Conservation (phyloP, 2,797 vertebrate species). For the Periophthalmus magnuspinnatus region DNA sequence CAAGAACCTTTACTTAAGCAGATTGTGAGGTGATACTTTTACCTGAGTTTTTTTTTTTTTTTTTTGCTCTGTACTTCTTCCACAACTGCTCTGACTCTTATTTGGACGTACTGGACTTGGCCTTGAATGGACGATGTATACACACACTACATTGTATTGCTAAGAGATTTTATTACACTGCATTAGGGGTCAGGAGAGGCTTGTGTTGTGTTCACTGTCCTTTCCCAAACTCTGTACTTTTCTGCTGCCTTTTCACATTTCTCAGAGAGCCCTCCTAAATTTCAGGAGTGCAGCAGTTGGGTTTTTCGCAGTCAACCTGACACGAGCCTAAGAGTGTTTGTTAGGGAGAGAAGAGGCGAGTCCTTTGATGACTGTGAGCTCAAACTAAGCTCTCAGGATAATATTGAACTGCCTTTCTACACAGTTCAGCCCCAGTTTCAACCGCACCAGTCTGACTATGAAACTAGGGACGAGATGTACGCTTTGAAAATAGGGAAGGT, state of each 20-base stretch:
- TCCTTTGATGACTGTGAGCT: conserved; percentile 26
- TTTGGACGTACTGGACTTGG: not conserved
- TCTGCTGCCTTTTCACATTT: conserved; percentile 26
- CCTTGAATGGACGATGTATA: not conserved
- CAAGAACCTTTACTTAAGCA: too few relatives aligned
- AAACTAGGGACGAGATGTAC: not conserved
- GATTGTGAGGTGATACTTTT: too few relatives aligned
- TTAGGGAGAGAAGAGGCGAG: not conserved
- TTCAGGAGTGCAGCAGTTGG: conserved; percentile 8
- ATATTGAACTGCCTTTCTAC: conserved; percentile 13
- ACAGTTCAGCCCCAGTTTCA: conserved; percentile 10
- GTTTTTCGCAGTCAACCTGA: conserved; percentile 17
- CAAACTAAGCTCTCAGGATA: conserved; percentile 14
- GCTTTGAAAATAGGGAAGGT: not conserved
- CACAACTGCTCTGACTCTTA: too few relatives aligned
- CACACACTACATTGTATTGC: conserved; percentile 4
- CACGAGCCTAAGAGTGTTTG: conserved; percentile 17
- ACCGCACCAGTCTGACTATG: not conserved
- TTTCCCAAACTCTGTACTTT: conserved; percentile 17
- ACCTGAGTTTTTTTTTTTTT: too few relatives aligned
- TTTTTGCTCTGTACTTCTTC: too few relatives aligned
- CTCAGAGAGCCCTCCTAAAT: conserved; percentile 22
- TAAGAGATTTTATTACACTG: not conserved
- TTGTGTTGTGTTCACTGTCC: conserved; percentile 23
- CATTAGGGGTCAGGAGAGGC: conserved; percentile 5